Conservation (phyloP, 2,797 vertebrate species). For the Galago senegalensis region DNA sequence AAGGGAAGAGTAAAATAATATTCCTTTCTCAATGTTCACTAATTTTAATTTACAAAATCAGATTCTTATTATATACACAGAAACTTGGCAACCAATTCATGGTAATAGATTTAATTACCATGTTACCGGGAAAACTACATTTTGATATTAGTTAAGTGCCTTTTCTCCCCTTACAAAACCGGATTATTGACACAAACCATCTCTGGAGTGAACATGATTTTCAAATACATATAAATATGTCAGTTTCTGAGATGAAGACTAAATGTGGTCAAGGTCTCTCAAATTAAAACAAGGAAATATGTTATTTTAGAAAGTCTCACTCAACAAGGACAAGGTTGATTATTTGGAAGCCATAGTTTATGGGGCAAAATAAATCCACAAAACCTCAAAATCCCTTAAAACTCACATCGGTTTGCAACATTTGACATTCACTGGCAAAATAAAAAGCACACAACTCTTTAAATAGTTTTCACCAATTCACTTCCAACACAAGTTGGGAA, state of each 20-base stretch:
- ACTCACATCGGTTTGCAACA: neutral
- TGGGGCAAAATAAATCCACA: constrained; percentile 58
- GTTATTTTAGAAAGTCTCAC: neutral
- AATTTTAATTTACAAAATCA: constrained; percentile 43
- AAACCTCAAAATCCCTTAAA: constrained; percentile 53
- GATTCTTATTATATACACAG: constrained; percentile 38
- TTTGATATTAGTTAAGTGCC: neutral
- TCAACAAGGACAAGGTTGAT: neutral
- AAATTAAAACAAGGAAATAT: constrained; percentile 45
- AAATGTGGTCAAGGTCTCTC: constrained; percentile 26
- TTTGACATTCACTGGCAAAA: neutral
- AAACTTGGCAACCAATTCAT: constrained; percentile 55
- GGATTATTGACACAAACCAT: neutral
- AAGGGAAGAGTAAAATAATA: constrained; percentile 17
- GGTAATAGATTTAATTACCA: constrained; percentile 31
- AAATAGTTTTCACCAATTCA: constrained; percentile 1
- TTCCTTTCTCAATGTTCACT: constrained; percentile 36
- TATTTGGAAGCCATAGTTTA: constrained; percentile 57
- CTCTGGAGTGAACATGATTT: neutral
- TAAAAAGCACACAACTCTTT: constrained; percentile 41
- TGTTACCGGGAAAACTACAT: constrained; percentile 42
- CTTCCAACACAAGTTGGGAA: constrained; percentile 56
- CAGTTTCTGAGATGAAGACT: neutral
- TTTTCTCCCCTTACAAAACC: constrained; percentile 1
- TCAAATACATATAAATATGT: constrained; percentile 61